Evolutionary conservation across 2,113 vertebrate species (phyloP).

Genomic region (Myotis yumanensis): DNA sequence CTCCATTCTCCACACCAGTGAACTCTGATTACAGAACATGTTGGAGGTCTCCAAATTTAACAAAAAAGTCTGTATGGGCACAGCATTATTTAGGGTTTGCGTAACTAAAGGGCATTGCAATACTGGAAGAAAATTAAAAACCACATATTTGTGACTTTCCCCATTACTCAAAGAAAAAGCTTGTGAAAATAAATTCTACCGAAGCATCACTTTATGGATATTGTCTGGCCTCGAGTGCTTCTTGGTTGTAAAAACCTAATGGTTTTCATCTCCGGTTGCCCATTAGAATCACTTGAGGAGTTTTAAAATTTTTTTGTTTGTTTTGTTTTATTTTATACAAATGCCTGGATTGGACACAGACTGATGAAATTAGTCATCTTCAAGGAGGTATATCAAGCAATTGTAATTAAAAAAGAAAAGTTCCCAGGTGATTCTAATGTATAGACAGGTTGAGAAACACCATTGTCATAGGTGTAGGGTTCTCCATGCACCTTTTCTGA

Average conservation of each 20-base stretch:
- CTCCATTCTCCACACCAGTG: rapidly evolving
- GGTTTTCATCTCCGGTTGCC: not conserved
- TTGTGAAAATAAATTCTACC: not conserved
- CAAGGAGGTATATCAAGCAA: not conserved
- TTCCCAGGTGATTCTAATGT: not conserved
- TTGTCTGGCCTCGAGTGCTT: not conserved
- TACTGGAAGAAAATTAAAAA: not conserved
- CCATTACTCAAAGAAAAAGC: not conserved
- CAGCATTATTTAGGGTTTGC: not conserved
- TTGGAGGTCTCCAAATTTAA: not conserved
- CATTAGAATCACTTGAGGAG: not conserved
- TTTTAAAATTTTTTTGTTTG: not conserved
- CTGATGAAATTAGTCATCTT: not conserved
- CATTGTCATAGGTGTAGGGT: not conserved
- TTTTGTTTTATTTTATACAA: not conserved
- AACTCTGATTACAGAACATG: not conserved
- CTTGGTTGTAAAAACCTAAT: not conserved
- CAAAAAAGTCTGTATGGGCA: no score
- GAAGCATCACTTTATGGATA: not conserved
- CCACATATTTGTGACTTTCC: not conserved
- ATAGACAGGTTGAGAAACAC: not conserved
- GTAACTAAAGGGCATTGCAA: not conserved
- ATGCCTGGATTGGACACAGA: not conserved
- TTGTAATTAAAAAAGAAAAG: not conserved
- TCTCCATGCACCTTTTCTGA: not conserved